Evolutionary conservation across 2,113 vertebrate species (phyloP).

Genomic region (Callithrix jacchus): DNA sequence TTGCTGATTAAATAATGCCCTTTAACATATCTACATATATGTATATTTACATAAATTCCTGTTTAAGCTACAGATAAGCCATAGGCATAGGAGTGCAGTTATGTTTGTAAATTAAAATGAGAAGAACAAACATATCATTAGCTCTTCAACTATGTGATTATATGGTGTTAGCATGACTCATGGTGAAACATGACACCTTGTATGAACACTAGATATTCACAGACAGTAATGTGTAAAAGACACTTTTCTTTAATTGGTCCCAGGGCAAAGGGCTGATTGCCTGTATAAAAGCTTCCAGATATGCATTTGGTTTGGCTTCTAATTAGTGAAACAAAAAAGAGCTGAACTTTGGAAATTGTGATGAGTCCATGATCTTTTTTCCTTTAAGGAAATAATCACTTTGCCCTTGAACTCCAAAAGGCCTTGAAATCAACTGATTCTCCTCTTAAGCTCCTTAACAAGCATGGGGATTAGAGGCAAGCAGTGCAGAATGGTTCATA

Average conservation of each 20-base stretch:
- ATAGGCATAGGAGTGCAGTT: neutral
- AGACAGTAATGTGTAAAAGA: constrained; percentile 79
- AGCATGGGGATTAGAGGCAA: constrained; percentile 82
- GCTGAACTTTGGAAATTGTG: constrained; percentile 83
- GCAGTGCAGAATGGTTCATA: constrained; percentile 78
- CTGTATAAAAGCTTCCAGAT: constrained; percentile 81
- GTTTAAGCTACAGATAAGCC: neutral
- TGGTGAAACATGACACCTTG: constrained; percentile 75
- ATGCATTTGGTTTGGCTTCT: constrained; percentile 81
- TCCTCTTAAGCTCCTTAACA: constrained; percentile 86
- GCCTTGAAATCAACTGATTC: constrained; percentile 86
- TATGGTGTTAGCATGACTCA: constrained; percentile 73
- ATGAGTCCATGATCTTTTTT: constrained; percentile 77
- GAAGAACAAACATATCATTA: constrained; percentile 57
- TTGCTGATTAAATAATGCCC: neutral
- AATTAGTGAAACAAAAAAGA: constrained; percentile 84
- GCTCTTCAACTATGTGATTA: constrained; percentile 68
- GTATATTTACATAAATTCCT: neutral
- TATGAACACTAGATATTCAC: constrained; percentile 82
- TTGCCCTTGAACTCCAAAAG: constrained; percentile 89
- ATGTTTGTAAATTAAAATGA: constrained; percentile 7
- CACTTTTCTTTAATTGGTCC: constrained; percentile 85
- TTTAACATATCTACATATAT: neutral
- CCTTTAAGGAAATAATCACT: constrained; percentile 84
- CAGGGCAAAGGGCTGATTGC: constrained; percentile 83